Conservation (phyloP, 2,888 invertebrate species). For the Hydraecia micacea region DNA sequence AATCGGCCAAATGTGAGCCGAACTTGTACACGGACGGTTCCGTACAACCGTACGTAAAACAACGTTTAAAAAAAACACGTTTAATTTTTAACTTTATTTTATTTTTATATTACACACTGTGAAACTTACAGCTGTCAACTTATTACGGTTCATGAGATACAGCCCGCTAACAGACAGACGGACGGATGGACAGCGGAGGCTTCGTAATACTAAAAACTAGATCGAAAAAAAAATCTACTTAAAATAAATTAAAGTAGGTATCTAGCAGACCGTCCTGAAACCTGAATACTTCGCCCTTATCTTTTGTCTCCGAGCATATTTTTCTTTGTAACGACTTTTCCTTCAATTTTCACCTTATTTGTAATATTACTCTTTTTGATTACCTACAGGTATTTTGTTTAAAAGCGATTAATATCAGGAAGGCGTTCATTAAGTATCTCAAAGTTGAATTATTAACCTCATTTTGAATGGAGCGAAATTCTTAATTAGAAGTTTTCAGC, state of each 20-base stretch:
- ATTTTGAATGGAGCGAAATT: constrained; percentile 39
- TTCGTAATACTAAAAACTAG: background rate
- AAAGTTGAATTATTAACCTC: constrained; percentile 49
- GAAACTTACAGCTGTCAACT: background rate
- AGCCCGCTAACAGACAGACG: background rate
- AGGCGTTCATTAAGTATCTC: constrained; percentile 49
- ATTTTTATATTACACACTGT: background rate
- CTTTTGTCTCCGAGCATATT: constrained; percentile 50
- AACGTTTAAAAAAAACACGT: background rate
- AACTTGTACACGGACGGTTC: background rate
- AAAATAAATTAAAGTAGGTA: constrained; percentile 8
- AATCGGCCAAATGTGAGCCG: background rate
- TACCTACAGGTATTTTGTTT: constrained; percentile 50
- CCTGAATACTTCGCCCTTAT: constrained; percentile 26
- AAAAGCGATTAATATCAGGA: constrained; percentile 40
- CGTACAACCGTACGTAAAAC: background rate
- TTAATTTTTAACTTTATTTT: background rate
- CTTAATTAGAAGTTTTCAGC: constrained; percentile 32
- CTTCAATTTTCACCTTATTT: constrained; percentile 59
- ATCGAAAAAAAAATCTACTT: background rate
- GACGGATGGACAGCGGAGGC: background rate
- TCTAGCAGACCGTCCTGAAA: background rate
- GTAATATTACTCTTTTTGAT: constrained; percentile 61
- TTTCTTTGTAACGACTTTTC: constrained; percentile 54
- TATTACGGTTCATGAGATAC: background rate